Evolutionary conservation across 2,888 invertebrate species (phyloP), one percentile per base, ranked within the genome.

Genomic region (Synergus japonicus): DNA sequence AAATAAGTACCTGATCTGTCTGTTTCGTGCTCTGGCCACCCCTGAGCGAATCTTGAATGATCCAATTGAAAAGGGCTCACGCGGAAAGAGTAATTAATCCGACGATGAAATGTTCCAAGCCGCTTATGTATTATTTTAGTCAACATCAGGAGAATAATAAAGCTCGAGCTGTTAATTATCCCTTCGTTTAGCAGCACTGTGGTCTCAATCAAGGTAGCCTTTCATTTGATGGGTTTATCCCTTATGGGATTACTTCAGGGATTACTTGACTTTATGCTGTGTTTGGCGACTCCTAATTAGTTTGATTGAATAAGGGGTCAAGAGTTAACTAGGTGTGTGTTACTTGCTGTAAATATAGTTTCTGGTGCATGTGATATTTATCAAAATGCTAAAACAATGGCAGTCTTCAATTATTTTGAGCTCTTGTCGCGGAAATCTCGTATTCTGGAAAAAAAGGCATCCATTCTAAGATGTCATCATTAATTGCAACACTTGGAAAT

Each of bases 61-160:
- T 73, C 73, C 73, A 73, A 49, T 73, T 73, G 54, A 76, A 44
- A 77, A 60, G 37, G 79, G 43, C 49, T 41, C 69, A 81, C 44
- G 76, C 80, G 82, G 77, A 81, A 82, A 83, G 77, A 81, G 79
- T 82, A 82, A 83, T 81, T 84, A 82, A 83, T 81, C 76, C 77
- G 65, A 46, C 58, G 37, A 46, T 22, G 49, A 76, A 80, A 63
- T 29, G 63, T 37, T 73, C 41, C 41, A 73, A 41, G 54, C 73
- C 73, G 73, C 37, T 73, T 73, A 41, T 58, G 73, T 54, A 49
- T 73, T 73, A 73, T 73, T 73, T 73, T 73, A 54, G 37, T 63
- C 29, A 63, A 63, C 63, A 63, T 73, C 37, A 13, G 29, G 49
- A 46, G 69, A 69, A 22, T 73, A 69, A 22, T 73, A 13, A 10